Percentiles rank a stretch among this genome's conserved stretches.
Evolutionary conservation across 2,888 invertebrate genomes (phyloP).

Genomic region (Thecocarcelia acutangulata): DNA sequence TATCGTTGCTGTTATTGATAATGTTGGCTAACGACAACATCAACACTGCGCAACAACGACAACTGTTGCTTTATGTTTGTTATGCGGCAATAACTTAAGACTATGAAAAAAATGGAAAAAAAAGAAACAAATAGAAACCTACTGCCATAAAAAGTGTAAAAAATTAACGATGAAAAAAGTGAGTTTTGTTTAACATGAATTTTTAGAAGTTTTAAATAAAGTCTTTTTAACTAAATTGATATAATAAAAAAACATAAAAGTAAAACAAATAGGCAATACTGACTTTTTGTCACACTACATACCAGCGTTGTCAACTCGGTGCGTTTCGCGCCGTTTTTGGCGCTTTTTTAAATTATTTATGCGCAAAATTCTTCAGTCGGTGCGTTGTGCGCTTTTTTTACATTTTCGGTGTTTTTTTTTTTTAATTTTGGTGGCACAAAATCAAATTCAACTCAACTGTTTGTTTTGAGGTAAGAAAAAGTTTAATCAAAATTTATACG

Average conservation of each 20-base stretch:
- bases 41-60: slow-evolving; percentile 22
- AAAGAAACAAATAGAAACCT: slow-evolving; percentile 4
- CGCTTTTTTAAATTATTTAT: too few species aligned
- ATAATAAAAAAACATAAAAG: slow-evolving; percentile 21
- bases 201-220: slow-evolving; percentile 50
- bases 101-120: slow-evolving; percentile 4
- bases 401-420: too few species aligned
- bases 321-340: too few species aligned
- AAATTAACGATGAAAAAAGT: slow-evolving; percentile 54
- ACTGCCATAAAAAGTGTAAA: slow-evolving; percentile 55
- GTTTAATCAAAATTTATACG: too few species aligned
- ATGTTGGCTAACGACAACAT: slow-evolving; percentile 48
- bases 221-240: slow-evolving; percentile 25
- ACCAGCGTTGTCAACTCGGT: too few species aligned
- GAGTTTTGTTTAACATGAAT: slow-evolving; percentile 51
- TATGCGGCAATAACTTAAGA: slow-evolving; percentile 46
- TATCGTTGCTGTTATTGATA: slow-evolving; percentile 49
- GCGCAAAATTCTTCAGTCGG: too few species aligned
- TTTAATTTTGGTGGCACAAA: too few species aligned
- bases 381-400: too few species aligned
- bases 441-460: too few species aligned
- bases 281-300: background rate
- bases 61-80: slow-evolving; percentile 35
- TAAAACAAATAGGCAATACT: background rate
- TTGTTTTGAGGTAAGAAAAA: too few species aligned